Evolutionary conservation across 2,797 vertebrate species (phyloP).

Genomic region (Xenentodon cancila): DNA sequence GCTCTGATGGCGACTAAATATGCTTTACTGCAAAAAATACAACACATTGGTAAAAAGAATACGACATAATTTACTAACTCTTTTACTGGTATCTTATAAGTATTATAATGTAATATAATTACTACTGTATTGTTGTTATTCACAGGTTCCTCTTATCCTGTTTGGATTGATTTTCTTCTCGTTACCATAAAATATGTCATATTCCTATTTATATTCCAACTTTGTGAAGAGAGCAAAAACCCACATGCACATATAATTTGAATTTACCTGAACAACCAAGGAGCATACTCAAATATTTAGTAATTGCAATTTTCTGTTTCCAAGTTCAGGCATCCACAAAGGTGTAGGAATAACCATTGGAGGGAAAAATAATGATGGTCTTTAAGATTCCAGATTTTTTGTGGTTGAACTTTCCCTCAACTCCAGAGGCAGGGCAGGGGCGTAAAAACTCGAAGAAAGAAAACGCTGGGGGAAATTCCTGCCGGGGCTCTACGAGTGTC

Average conservation of each 20-base stretch:
- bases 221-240: conserved; percentile 14
- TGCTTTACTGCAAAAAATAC: conserved; percentile 11
- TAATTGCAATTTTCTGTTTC: background rate
- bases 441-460: conserved; percentile 42
- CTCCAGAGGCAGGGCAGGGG: conserved; percentile 63
- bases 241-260: background rate
- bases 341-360: conserved; percentile 2
- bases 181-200: background rate
- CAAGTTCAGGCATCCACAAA: background rate
- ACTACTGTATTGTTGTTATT: no score
- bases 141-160: background rate
- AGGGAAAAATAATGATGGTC: conserved; percentile 43
- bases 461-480: conserved; percentile 70
- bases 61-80: conserved; percentile 33
- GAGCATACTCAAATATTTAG: background rate
- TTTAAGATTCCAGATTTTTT: conserved; percentile 63
- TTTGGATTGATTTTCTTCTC: conserved; percentile 32
- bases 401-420: conserved; percentile 73
- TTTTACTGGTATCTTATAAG: conserved; percentile 40
- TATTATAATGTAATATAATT: conserved; percentile 23
- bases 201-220: conserved; percentile 30
- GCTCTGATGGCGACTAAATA: conserved; percentile 32
- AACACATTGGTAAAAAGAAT: background rate
- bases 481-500: conserved; percentile 62
- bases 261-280: conserved; percentile 8